Evolutionary conservation across 2,888 invertebrate species (phyloP), one percentile per base, ranked within the genome.

Genomic region (Caenorhabditis sp.): DNA sequence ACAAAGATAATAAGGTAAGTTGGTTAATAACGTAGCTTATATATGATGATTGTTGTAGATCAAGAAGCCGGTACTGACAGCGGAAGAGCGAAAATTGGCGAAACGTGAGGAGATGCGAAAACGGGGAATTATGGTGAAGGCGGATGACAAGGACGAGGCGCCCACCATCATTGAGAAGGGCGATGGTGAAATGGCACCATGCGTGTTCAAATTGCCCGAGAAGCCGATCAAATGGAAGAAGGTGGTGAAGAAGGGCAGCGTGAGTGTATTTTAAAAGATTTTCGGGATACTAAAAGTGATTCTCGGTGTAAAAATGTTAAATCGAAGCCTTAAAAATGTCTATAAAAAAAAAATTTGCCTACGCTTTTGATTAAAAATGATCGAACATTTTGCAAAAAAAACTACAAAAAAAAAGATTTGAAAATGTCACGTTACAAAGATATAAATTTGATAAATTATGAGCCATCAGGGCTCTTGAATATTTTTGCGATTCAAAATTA

Each of bases 91-190:
- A 21, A 73, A 68, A 54, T 26, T 60, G 52, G 67, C 64, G 52
- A 69, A 75, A 21, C 57, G 77, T 21, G 71, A 43, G 2, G 74
- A 75, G 23, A 71, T 68, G 69, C 52, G 77, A 1, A 60, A 61
- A 43, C 59, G 59, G 25, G 75, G 74, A 27, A 75, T 78, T 23
- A 71, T 75, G 43, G 78, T 78, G 61, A 73, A 71, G 20, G 78
- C 78, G 10, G 78, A 78, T 52, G 78, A 78, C 63, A 61, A 57
- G 36, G 78, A 78, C 25, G 67, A 74, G 52, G 59, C 67, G 27
- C 72, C 72, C 23, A 75, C 78, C 1, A 54, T 72, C 12, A 43
- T 78, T 61, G 78, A 78, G 58, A 69, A 71, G 10, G 57, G 50
- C 14, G 64, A 65, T 0, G 63, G 65, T 4, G 49, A 12, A 25